Conservation (phyloP, 2,113 vertebrate genomes). For the Zosterops hypoxanthus region DNA sequence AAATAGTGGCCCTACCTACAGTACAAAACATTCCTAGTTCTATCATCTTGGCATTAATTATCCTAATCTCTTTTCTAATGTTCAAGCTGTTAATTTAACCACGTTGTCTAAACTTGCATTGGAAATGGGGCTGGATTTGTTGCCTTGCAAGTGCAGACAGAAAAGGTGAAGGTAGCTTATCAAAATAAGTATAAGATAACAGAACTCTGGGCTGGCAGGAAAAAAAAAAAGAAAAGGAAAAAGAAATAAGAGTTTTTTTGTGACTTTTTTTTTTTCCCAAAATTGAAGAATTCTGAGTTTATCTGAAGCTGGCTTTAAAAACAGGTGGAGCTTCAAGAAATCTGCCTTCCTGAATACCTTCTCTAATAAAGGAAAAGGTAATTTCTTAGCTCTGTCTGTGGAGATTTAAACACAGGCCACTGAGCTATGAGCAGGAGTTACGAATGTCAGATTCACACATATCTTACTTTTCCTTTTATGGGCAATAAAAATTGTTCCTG, state of each 20-base stretch:
- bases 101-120: conserved; percentile 76
- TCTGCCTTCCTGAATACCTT: not conserved
- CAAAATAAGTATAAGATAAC: conserved; percentile 67
- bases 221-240: not conserved
- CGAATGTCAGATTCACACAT: not conserved
- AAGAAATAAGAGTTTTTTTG: not conserved
- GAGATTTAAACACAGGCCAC: not conserved
- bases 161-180: conserved; percentile 68
- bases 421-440: not conserved
- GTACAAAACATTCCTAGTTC: conserved; percentile 73
- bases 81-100: conserved; percentile 76
- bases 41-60: conserved; percentile 79
- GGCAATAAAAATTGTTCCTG: not conserved
- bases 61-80: conserved; percentile 76
- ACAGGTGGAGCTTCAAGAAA: not conserved
- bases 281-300: not conserved
- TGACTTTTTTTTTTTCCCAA: not conserved
- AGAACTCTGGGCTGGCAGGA: not conserved
- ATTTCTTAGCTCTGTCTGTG: not conserved
- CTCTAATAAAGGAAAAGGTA: not conserved
- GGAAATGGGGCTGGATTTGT: conserved; percentile 72
- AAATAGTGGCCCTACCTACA: conserved; percentile 74
- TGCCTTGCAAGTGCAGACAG: conserved; percentile 72
- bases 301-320: not conserved
- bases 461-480: not conserved